These are phyloP conservation scores for Thalpophila matura DNA, from an alignment of 2,888 invertebrate species.

Conservation along the genomic window DNA sequence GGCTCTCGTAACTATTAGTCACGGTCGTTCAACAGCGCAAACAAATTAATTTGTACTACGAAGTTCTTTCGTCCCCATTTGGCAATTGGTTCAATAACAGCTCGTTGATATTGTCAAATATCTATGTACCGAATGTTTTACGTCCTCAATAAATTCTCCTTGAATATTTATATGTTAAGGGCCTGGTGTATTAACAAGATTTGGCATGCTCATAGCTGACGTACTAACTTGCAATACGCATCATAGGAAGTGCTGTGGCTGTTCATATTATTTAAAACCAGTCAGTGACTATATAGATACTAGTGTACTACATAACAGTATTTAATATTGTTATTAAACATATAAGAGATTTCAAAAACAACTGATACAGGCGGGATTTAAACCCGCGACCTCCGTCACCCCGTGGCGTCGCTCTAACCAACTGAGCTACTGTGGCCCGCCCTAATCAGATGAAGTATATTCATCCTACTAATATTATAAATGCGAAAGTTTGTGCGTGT, in stretches of 20 bases:
- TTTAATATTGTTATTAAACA: too few species aligned
- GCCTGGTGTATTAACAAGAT: slow-evolving; percentile 3
- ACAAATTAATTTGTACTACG: slow-evolving; percentile 70
- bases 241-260: not conserved
- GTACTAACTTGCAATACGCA: not conserved
- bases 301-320: too few species aligned
- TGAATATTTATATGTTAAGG: slow-evolving; percentile 59
- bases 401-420: too few species aligned
- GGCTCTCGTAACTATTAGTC: slow-evolving; percentile 46
- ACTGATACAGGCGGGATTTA: too few species aligned
- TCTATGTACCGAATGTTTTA: slow-evolving; percentile 65
- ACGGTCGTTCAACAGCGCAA: slow-evolving; percentile 58
- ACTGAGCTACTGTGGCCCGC: too few species aligned
- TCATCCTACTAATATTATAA: too few species aligned
- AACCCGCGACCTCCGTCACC: too few species aligned
- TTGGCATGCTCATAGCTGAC: not conserved
- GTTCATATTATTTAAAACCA: not conserved
- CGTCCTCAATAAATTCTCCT: slow-evolving; percentile 60
- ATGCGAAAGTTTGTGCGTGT: too few species aligned
- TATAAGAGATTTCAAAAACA: too few species aligned
- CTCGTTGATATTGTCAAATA: slow-evolving; percentile 66
- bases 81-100: slow-evolving; percentile 74
- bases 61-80: slow-evolving; percentile 46
- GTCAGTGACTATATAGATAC: too few species aligned
- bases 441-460: too few species aligned